Percentiles rank a stretch among this genome's conserved stretches.
phyloP scores from a whole-genome alignment of 2,113 vertebrate species.

The Gnathonemus longibarbis region DNA sequence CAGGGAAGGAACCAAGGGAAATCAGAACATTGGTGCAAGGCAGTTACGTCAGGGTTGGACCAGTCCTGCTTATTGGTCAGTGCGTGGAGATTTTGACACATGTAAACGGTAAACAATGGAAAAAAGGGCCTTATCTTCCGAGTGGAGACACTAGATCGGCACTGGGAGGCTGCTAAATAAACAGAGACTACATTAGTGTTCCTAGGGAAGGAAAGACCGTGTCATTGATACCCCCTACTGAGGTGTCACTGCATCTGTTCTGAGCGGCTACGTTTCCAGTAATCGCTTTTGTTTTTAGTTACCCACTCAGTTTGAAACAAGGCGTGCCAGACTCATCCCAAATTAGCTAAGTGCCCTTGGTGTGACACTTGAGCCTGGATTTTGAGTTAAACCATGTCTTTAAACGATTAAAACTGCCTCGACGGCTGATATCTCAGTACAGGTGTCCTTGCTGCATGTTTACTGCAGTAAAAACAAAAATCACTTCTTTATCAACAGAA shows the following conservation, averaged over 20 bases:
- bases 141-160: background rate
- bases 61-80: background rate
- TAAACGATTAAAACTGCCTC: background rate
- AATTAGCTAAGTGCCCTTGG: background rate
- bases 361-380: background rate
- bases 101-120: background rate
- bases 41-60: background rate
- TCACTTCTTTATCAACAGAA: background rate
- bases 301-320: background rate
- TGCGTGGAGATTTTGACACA: background rate
- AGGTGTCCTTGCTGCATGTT: background rate
- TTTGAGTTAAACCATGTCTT: background rate
- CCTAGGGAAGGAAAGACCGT: background rate
- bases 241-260: background rate
- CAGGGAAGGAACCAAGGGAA: background rate
- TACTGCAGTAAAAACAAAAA: background rate
- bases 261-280: background rate
- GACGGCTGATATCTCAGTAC: background rate
- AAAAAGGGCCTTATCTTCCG: background rate
- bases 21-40: background rate
- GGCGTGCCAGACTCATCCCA: background rate
- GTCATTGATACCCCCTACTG: background rate
- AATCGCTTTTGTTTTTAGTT: background rate
- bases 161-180: background rate
- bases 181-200: background rate